Conservation (phyloP, 2,113 vertebrate species). For the Emydocephalus ijimae region DNA sequence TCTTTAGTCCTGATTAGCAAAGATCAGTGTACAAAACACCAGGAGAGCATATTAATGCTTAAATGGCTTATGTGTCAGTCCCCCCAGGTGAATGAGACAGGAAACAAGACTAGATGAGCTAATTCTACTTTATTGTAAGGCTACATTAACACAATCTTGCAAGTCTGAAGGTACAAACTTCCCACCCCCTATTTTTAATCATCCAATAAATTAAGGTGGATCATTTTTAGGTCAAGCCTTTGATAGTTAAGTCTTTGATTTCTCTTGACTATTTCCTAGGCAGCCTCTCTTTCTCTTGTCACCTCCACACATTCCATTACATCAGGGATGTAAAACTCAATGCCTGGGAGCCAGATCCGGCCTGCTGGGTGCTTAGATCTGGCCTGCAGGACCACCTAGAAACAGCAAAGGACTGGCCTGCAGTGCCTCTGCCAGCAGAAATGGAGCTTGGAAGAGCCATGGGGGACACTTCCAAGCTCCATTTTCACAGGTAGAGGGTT, state of each 20-base stretch:
- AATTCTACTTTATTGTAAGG: neutral
- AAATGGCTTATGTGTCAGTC: conserved; percentile 38
- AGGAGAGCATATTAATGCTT: conserved; percentile 41
- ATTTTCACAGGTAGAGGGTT: too few species aligned
- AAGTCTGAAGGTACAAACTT: neutral
- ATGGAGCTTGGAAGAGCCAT: too few species aligned
- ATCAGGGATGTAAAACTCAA: neutral
- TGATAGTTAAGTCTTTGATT: neutral
- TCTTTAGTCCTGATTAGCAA: accelerated
- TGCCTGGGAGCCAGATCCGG: too few species aligned
- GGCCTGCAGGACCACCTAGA: too few species aligned
- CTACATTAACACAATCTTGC: neutral
- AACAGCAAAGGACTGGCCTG: too few species aligned
- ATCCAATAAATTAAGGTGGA: neutral
- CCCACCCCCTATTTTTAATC: neutral
- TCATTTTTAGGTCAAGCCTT: neutral
- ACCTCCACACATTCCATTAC: neutral
- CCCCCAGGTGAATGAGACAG: neutral
- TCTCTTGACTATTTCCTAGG: neutral
- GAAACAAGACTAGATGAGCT: neutral
- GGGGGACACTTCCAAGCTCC: too few species aligned
- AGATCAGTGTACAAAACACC: neutral
- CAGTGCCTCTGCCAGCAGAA: too few species aligned
- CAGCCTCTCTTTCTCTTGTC: neutral
- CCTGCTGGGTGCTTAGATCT: too few species aligned